Evolutionary conservation across 2,888 invertebrate genomes (phyloP).

Genomic region (Stramonita haemastoma): DNA sequence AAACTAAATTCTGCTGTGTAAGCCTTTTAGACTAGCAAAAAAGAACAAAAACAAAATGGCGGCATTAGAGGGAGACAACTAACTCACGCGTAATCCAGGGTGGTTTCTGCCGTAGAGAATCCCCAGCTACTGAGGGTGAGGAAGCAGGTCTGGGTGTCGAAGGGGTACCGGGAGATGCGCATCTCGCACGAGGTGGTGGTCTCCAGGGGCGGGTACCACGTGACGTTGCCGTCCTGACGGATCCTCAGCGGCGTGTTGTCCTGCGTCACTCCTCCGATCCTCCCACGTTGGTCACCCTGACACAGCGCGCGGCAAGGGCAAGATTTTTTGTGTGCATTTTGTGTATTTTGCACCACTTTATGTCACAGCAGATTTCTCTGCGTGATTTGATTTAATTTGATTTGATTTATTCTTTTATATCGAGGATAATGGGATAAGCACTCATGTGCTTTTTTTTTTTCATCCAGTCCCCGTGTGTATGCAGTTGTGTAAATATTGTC

Average conservation of each 20-base stretch:
- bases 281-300: slow-evolving; percentile 5
- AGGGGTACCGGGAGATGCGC: slow-evolving; percentile 12
- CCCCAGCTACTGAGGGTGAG: slow-evolving; percentile 22
- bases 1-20: too few relatives aligned
- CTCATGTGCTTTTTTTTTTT: too few relatives aligned
- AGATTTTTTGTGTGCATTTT: too few relatives aligned
- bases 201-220: slow-evolving; percentile 34
- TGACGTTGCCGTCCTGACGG: background rate
- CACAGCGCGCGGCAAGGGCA: too few relatives aligned
- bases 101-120: background rate
- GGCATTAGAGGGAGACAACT: background rate
- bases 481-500: too few relatives aligned
- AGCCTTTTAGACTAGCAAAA: too few relatives aligned
- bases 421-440: too few relatives aligned
- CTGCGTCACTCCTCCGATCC: background rate
- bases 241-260: slow-evolving; percentile 12
- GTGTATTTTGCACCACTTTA: too few relatives aligned
- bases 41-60: background rate
- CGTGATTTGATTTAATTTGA: too few relatives aligned
- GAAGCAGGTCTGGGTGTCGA: slow-evolving; percentile 23
- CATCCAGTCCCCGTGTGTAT: too few relatives aligned
- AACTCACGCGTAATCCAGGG: background rate
- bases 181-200: slow-evolving; percentile 27
- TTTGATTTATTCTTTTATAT: too few relatives aligned
- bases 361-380: too few relatives aligned